Evolutionary conservation across 2,113 vertebrate species (phyloP).

Genomic region (Vombatus ursinus): DNA sequence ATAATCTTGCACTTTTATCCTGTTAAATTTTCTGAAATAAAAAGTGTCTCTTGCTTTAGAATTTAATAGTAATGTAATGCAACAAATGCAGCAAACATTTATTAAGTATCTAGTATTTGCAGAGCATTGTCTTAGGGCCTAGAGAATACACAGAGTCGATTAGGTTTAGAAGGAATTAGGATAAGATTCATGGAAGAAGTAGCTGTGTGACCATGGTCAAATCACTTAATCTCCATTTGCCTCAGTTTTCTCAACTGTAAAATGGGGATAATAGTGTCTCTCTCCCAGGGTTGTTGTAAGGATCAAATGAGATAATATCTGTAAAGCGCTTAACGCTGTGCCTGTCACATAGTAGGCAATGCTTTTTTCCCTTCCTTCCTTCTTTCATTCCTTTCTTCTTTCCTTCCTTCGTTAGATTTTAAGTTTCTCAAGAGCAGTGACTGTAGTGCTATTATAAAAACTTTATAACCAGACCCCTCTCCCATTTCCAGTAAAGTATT

Average conservation of each 20-base stretch:
- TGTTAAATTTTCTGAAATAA: neutral
- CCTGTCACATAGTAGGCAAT: neutral
- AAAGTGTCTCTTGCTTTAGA: neutral
- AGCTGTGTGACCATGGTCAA: neutral
- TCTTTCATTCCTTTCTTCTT: neutral
- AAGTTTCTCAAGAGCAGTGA: neutral
- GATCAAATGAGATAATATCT: neutral
- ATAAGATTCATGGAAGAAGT: neutral
- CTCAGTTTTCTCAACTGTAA: neutral
- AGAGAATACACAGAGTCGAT: neutral
- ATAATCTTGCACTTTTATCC: neutral
- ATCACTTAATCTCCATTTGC: neutral
- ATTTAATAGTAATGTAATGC: neutral
- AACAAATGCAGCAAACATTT: neutral
- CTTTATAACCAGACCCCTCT: neutral
- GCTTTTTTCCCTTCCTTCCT: neutral
- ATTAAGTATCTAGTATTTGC: neutral
- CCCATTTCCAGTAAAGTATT: neutral
- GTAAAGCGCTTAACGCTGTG: neutral
- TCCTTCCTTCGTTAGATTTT: neutral
- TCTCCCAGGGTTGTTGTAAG: neutral
- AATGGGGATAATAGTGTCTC: neutral
- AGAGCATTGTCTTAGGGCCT: neutral
- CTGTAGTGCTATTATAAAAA: neutral
- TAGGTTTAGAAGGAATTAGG: neutral